These are phyloP conservation scores for Catocala sponsa DNA, from an alignment of 2,888 invertebrate genomes.

Conservation along the genomic window DNA sequence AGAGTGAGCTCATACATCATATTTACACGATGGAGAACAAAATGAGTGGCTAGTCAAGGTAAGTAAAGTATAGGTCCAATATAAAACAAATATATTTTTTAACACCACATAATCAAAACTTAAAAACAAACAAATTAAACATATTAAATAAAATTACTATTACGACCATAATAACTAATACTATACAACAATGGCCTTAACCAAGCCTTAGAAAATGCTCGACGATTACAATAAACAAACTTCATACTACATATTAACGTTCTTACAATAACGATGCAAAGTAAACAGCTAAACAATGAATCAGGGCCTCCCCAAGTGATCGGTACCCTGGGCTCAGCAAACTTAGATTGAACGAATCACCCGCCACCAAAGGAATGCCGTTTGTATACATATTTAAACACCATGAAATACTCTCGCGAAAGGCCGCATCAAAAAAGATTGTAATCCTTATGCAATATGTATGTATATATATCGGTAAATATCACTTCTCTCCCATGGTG, in stretches of 20 bases:
- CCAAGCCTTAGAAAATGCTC: no score
- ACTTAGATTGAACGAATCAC: conserved; percentile 28
- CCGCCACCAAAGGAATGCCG: conserved; percentile 8
- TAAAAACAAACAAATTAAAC: no score
- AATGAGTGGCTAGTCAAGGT: no score
- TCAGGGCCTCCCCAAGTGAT: conserved; percentile 1
- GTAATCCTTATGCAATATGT: conserved; percentile 19
- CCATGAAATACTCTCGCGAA: conserved; percentile 29
- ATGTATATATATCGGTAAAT: conserved; percentile 17
- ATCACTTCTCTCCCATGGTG: not conserved
- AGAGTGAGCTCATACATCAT: no score
- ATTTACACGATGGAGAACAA: no score
- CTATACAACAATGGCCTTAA: no score
- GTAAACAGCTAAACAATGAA: not conserved
- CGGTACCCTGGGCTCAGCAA: conserved; percentile 5
- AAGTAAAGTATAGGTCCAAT: no score
- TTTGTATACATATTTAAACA: conserved; percentile 32
- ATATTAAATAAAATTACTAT: no score
- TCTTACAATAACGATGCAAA: not conserved
- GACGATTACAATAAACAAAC: no score
- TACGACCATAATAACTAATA: no score
- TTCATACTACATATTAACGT: not conserved
- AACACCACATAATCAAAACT: no score
- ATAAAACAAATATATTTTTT: no score
- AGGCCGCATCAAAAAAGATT: conserved; percentile 29